Conservation (phyloP, 2,888 invertebrate species). For the Nephrotoma flavescens region DNA sequence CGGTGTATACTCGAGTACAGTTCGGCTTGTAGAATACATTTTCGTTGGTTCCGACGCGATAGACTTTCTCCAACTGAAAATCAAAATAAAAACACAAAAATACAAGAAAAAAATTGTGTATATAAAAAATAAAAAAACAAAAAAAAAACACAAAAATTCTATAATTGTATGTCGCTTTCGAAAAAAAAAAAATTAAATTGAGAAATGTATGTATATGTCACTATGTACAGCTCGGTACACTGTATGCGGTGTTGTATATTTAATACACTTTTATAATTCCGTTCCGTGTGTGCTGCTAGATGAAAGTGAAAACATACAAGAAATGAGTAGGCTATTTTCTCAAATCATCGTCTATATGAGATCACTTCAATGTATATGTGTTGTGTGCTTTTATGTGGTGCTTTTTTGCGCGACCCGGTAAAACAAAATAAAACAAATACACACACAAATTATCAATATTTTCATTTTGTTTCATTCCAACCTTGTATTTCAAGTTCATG, state of each 20-base stretch:
- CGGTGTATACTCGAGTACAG: too few species aligned
- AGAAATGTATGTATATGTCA: not conserved
- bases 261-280: not conserved
- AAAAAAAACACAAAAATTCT: not conserved
- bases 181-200: not conserved
- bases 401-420: slow-evolving; percentile 3
- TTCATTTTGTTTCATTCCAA: not conserved
- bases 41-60: too few species aligned
- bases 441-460: not conserved
- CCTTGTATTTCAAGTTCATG: not conserved
- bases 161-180: not conserved
- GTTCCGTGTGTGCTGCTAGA: slow-evolving; percentile 1
- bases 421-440: not conserved
- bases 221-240: not conserved
- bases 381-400: not conserved
- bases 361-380: not conserved
- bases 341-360: not conserved
- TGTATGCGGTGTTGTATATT: not conserved
- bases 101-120: not conserved
- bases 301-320: slow-evolving; percentile 1
- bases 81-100: not conserved
- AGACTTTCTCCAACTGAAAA: slow-evolving; percentile 4
- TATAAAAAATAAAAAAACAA: too few species aligned
- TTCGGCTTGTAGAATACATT: too few species aligned
- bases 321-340: slow-evolving; percentile 2